Conservation (phyloP, 2,888 invertebrate genomes). For the Loripinus fragilis region DNA sequence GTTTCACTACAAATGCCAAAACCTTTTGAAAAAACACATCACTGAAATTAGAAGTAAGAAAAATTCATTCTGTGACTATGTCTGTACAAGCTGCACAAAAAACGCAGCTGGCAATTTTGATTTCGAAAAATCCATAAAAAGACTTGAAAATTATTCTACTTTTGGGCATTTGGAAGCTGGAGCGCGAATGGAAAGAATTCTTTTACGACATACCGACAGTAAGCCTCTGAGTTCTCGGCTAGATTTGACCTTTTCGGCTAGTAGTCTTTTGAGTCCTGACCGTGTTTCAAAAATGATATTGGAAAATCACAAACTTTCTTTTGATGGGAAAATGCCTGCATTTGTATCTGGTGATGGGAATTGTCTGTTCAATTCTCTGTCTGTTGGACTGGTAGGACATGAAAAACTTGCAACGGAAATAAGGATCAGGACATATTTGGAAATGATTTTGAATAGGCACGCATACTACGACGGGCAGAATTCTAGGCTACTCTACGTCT, state of each 20-base stretch:
- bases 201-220: background rate
- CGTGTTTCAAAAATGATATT: background rate
- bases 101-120: background rate
- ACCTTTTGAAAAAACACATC: background rate
- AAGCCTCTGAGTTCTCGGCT: background rate
- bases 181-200: background rate
- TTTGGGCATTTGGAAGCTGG: constrained; percentile 1
- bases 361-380: background rate
- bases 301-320: background rate
- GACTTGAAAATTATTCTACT: background rate
- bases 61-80: background rate
- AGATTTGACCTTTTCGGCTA: background rate
- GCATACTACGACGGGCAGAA: background rate
- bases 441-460: background rate
- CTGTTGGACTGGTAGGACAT: background rate
- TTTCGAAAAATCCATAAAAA: background rate
- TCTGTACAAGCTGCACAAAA: background rate
- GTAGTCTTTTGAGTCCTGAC: background rate
- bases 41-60: background rate
- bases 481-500: background rate
- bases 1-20: constrained; percentile 1
- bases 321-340: no score
- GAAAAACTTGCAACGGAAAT: constrained; percentile 9
- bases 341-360: background rate
- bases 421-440: background rate